phyloP scores from a whole-genome alignment of 1,140 invertebrate genomes.

The Drosophila bifasciata region DNA sequence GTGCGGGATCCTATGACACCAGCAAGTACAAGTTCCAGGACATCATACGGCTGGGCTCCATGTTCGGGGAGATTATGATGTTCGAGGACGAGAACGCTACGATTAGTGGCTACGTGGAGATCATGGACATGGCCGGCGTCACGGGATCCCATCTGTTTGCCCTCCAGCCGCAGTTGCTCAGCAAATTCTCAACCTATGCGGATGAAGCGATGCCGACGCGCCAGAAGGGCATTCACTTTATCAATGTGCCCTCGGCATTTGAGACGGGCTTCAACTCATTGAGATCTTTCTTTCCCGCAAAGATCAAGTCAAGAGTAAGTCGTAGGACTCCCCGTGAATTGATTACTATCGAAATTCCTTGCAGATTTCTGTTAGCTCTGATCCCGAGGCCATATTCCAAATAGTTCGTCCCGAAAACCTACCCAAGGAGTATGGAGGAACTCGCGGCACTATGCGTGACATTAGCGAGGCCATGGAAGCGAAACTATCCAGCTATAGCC shows the following conservation, averaged over 20 bases:
- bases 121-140: conserved; percentile 84
- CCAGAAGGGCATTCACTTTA: conserved; percentile 85
- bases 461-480: conserved; percentile 85
- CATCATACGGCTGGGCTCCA: conserved; percentile 73
- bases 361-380: conserved; percentile 72
- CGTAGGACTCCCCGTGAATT: too few relatives aligned
- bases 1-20: conserved; percentile 77
- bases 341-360: not conserved
- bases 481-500: conserved; percentile 84
- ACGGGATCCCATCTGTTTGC: conserved; percentile 84
- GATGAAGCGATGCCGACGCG: conserved; percentile 86
- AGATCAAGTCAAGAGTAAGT: conserved; percentile 69
- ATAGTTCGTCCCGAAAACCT: conserved; percentile 84
- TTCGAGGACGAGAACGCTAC: conserved; percentile 83
- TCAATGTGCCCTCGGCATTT: conserved; percentile 85
- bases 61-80: conserved; percentile 83
- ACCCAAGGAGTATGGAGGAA: conserved; percentile 86
- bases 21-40: conserved; percentile 75
- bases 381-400: conserved; percentile 82
- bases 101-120: conserved; percentile 74
- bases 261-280: conserved; percentile 85
- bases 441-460: conserved; percentile 83
- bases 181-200: conserved; percentile 85
- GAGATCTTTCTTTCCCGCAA: conserved; percentile 81
- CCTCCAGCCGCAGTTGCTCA: conserved; percentile 84